These are phyloP conservation scores for Grus americana DNA, from an alignment of 2,113 vertebrate genomes.

Conservation along the genomic window DNA sequence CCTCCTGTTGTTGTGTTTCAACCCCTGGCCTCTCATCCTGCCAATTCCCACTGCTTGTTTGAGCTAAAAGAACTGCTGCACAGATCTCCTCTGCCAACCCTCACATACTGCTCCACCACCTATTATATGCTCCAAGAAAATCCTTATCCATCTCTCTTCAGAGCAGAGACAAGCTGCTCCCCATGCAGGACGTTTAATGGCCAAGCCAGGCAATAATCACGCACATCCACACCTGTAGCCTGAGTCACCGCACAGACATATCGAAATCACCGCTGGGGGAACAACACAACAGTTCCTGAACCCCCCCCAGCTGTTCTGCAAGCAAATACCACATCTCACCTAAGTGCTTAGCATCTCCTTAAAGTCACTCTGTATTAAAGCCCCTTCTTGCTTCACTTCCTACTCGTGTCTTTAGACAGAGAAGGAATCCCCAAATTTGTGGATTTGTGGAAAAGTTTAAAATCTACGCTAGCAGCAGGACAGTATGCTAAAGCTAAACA, in stretches of 20 bases:
- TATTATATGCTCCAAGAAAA: neutral
- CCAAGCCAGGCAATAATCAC: neutral
- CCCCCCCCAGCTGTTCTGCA: neutral
- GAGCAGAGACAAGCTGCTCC: neutral
- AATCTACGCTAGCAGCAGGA: neutral
- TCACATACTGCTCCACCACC: neutral
- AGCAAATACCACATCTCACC: neutral
- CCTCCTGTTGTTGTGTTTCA: neutral
- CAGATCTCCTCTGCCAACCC: neutral
- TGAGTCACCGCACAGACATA: neutral
- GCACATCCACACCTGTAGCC: neutral
- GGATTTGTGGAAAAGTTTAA: neutral
- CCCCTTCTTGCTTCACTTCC: neutral
- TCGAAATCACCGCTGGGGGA: neutral
- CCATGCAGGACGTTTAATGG: neutral
- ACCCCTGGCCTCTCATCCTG: neutral
- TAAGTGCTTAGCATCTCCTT: neutral
- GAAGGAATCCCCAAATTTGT: neutral
- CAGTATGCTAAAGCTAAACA: accelerated
- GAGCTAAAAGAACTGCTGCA: neutral
- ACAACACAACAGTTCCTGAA: neutral
- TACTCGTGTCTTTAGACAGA: neutral
- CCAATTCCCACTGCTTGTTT: neutral
- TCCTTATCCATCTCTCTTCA: neutral
- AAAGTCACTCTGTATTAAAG: neutral